A percentile compares a stretch with the other conserved stretches of the same genome.
phyloP scores from a whole-genome alignment of 1,140 invertebrate genomes.

The Drosophila malerkotliana region DNA sequence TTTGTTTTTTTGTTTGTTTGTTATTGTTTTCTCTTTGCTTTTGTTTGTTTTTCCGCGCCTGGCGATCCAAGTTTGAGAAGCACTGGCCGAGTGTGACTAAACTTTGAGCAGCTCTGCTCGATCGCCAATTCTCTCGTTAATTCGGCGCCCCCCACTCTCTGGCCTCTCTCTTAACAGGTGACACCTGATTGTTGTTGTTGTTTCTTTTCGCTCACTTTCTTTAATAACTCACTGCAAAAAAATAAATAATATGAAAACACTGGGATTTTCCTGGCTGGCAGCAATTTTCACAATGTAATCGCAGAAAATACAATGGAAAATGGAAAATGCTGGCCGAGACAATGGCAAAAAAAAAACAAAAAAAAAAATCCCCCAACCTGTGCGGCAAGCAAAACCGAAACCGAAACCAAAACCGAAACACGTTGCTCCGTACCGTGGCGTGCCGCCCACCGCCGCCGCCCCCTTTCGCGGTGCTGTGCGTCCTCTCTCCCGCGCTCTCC shows the following conservation, averaged over 20 bases:
- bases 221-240: constrained; percentile 26
- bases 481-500: constrained; percentile 4
- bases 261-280: no score
- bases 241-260: constrained; percentile 1
- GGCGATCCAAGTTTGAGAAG: constrained; percentile 31
- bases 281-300: constrained; percentile 7
- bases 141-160: background rate
- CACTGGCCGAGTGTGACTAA: constrained; percentile 23
- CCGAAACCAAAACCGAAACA: constrained; percentile 37
- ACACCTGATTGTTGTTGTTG: constrained; percentile 26
- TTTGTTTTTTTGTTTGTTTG: constrained; percentile 24
- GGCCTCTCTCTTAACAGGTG: constrained; percentile 15
- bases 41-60: constrained; percentile 35
- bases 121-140: background rate
- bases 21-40: constrained; percentile 9
- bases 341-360: constrained; percentile 4
- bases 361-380: constrained; percentile 24
- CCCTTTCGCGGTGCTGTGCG: no score
- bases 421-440: constrained; percentile 26
- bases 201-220: background rate
- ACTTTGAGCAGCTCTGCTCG: background rate
- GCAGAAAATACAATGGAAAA: constrained; percentile 16
- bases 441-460: constrained; percentile 4
- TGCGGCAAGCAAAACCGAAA: constrained; percentile 40
- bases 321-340: constrained; percentile 1